These are phyloP conservation scores for Pantelozetes paolii DNA, from an alignment of 2,888 invertebrate species.

Conservation along the genomic window DNA sequence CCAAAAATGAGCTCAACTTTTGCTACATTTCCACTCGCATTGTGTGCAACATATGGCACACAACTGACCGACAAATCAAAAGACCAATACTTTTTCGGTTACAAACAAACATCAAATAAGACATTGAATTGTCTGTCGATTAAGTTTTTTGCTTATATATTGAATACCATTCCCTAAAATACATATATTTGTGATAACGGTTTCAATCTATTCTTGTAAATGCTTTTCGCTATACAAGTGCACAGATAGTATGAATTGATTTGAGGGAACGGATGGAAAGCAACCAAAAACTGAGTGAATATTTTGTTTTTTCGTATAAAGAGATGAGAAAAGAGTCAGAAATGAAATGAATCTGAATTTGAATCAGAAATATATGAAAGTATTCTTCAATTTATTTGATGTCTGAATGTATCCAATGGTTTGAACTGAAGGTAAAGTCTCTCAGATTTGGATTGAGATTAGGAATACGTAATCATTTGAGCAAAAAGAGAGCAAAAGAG, in stretches of 20 bases:
- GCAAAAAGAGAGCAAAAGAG: background rate
- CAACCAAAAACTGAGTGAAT: background rate
- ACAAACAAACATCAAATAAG: conserved; percentile 14
- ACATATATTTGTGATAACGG: conserved; percentile 5
- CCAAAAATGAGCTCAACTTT: background rate
- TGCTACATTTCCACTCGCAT: too few relatives aligned
- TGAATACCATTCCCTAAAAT: background rate
- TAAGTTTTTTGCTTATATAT: background rate
- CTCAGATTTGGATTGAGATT: conserved; percentile 12
- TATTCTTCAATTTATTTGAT: background rate
- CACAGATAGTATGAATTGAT: background rate
- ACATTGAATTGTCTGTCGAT: conserved; percentile 14
- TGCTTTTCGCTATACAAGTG: background rate
- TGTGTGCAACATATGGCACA: conserved; percentile 15
- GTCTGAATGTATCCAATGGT: background rate
- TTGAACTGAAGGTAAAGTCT: background rate
- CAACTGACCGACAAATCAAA: conserved; percentile 7
- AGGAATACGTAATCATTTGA: conserved; percentile 25
- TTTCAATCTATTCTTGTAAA: background rate
- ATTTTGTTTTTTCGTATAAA: background rate
- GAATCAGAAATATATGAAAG: conserved; percentile 2
- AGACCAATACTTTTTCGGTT: background rate
- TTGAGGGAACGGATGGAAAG: background rate
- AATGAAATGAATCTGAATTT: conserved; percentile 15
- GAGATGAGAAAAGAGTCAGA: background rate